These are phyloP conservation scores for Pollenia labialis DNA, from an alignment of 2,888 invertebrate genomes.

Conservation along the genomic window DNA sequence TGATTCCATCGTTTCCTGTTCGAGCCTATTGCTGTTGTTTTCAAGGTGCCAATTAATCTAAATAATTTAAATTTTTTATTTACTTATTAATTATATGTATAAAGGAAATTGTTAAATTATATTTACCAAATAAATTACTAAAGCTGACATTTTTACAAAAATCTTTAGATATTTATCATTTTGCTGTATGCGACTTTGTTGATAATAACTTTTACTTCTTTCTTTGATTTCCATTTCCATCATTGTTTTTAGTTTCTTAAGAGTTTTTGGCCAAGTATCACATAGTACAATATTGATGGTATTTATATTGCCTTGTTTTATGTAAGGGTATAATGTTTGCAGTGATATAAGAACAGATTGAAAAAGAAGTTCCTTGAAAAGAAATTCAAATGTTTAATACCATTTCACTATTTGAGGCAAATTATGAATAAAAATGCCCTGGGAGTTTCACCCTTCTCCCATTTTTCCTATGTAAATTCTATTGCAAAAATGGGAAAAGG, in stretches of 20 bases:
- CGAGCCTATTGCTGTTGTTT: slow-evolving; percentile 10
- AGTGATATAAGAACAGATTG: slow-evolving; percentile 77
- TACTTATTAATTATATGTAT: background rate
- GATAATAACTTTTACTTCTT: slow-evolving; percentile 74
- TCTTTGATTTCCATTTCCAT: slow-evolving; percentile 80
- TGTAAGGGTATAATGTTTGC: slow-evolving; percentile 79
- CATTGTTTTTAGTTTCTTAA: slow-evolving; percentile 78
- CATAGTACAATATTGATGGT: slow-evolving; percentile 76
- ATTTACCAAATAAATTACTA: slow-evolving; percentile 79
- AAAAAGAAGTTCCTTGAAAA: slow-evolving; percentile 77
- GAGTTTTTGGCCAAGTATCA: slow-evolving; percentile 78
- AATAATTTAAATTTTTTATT: background rate
- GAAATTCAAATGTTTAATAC: background rate
- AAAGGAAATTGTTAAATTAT: background rate
- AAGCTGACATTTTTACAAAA: slow-evolving; percentile 79
- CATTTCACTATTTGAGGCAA: too few relatives aligned
- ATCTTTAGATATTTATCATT: slow-evolving; percentile 75
- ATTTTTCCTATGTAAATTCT: too few relatives aligned
- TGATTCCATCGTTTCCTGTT: slow-evolving; percentile 56
- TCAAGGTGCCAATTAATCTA: slow-evolving; percentile 79
- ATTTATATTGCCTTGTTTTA: slow-evolving; percentile 76
- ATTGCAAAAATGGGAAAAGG: too few relatives aligned
- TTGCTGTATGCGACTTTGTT: slow-evolving; percentile 73
- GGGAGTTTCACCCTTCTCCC: too few relatives aligned
- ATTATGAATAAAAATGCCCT: too few relatives aligned